These are phyloP conservation scores for Clarias fuscus DNA, from an alignment of 2,797 vertebrate genomes.

Conservation along the genomic window DNA sequence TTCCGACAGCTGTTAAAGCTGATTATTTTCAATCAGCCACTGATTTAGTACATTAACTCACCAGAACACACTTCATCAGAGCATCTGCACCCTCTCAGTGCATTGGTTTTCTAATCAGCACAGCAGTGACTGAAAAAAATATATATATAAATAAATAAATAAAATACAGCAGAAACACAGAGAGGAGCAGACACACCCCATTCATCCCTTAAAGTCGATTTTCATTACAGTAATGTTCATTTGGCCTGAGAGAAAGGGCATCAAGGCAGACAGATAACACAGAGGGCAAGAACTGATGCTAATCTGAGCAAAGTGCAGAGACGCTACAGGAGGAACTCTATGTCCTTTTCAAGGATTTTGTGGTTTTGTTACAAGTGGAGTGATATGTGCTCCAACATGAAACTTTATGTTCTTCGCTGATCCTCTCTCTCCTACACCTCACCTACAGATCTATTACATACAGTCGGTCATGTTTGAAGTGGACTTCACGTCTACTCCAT, in stretches of 20 bases:
- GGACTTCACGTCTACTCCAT: too few species aligned
- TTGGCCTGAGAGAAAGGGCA: constrained; percentile 26
- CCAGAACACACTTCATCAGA: constrained; percentile 9
- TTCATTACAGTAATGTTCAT: constrained; percentile 40
- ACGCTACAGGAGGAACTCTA: constrained; percentile 15
- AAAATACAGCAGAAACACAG: not conserved
- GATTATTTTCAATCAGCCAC: constrained; percentile 24
- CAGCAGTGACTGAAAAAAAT: not conserved
- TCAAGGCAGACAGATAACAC: constrained; percentile 37
- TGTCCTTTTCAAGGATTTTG: not conserved
- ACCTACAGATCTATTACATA: not conserved
- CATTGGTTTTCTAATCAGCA: constrained; percentile 14
- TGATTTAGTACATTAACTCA: constrained; percentile 25
- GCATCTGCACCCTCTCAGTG: not conserved
- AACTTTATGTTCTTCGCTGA: not conserved
- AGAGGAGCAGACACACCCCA: not conserved
- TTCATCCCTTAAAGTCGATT: constrained; percentile 28
- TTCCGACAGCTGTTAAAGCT: not conserved
- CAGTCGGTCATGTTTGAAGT: not conserved
- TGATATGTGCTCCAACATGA: not conserved
- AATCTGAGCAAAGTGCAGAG: constrained; percentile 39
- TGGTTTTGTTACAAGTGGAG: not conserved
- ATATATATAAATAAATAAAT: not conserved
- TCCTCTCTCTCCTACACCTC: not conserved
- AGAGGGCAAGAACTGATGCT: constrained; percentile 28